These are phyloP conservation scores for Typhlichthys subterraneus DNA, from an alignment of 2,797 vertebrate species.

Conservation along the genomic window DNA sequence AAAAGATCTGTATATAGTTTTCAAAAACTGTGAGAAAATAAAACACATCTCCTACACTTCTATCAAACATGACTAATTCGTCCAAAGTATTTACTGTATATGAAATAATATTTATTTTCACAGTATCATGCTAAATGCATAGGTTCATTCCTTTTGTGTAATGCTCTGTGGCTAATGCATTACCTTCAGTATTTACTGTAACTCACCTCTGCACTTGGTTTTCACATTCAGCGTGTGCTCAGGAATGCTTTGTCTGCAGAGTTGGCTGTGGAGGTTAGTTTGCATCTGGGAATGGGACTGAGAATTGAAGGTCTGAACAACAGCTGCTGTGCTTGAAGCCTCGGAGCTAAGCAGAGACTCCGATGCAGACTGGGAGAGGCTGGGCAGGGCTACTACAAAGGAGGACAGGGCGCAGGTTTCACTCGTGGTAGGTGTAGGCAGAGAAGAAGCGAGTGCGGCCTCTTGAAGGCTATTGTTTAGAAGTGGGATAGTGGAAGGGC, in stretches of 20 bases:
- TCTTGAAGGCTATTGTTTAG: conserved; percentile 38
- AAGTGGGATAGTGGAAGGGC: background rate
- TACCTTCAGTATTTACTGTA: background rate
- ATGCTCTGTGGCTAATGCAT: too few relatives aligned
- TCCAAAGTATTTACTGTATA: background rate
- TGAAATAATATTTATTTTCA: background rate
- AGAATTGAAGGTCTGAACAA: conserved; percentile 37
- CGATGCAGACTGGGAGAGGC: conserved; percentile 64
- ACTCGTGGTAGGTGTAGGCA: conserved; percentile 46
- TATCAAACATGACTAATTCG: background rate
- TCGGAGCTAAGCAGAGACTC: conserved; percentile 54
- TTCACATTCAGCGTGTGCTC: conserved; percentile 45
- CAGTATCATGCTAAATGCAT: background rate
- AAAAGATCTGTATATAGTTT: background rate
- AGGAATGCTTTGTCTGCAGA: conserved; percentile 52
- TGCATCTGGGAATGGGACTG: conserved; percentile 23
- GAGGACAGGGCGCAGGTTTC: conserved; percentile 42
- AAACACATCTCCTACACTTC: background rate
- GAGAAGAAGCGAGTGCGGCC: conserved; percentile 27
- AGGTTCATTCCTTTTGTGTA: background rate
- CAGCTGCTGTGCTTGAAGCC: conserved; percentile 31
- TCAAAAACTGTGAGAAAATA: too few relatives aligned
- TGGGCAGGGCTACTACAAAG: conserved; percentile 28
- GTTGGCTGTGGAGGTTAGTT: conserved; percentile 33
- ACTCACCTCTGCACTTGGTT: conserved; percentile 67